phyloP scores from a whole-genome alignment of 1,140 invertebrate species.

The Bombus balteatus region DNA sequence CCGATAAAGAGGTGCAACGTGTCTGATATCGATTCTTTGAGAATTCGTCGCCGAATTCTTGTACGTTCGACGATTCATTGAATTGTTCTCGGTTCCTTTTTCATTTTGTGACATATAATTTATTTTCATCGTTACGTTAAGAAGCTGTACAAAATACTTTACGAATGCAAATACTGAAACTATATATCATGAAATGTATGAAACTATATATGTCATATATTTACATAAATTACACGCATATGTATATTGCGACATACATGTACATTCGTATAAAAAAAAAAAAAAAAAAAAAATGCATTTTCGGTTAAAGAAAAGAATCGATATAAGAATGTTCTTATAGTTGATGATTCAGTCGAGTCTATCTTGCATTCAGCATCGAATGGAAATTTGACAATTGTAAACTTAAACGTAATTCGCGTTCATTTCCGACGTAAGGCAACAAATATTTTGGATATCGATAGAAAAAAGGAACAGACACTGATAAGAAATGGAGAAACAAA shows the following conservation, averaged over 20 bases:
- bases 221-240: constrained; percentile 55
- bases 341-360: not conserved
- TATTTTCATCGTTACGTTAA: constrained; percentile 15
- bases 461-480: not conserved
- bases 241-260: constrained; percentile 52
- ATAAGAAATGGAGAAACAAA: not conserved
- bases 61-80: not conserved
- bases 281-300: constrained; percentile 17
- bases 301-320: constrained; percentile 52
- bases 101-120: constrained; percentile 22
- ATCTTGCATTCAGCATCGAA: not conserved
- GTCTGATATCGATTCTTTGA: constrained; percentile 49
- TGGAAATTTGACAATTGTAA: not conserved
- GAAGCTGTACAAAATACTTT: constrained; percentile 42
- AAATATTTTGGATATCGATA: constrained; percentile 20
- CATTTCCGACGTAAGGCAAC: not conserved
- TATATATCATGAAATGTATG: constrained; percentile 1
- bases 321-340: constrained; percentile 42
- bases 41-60: not conserved
- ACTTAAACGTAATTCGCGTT: constrained; percentile 46
- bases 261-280: constrained; percentile 30
- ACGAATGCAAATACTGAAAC: constrained; percentile 49
- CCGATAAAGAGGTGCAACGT: not conserved
- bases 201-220: constrained; percentile 26
- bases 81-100: constrained; percentile 5